Conservation (phyloP, 2,888 invertebrate species). For the Eilema depressum region DNA sequence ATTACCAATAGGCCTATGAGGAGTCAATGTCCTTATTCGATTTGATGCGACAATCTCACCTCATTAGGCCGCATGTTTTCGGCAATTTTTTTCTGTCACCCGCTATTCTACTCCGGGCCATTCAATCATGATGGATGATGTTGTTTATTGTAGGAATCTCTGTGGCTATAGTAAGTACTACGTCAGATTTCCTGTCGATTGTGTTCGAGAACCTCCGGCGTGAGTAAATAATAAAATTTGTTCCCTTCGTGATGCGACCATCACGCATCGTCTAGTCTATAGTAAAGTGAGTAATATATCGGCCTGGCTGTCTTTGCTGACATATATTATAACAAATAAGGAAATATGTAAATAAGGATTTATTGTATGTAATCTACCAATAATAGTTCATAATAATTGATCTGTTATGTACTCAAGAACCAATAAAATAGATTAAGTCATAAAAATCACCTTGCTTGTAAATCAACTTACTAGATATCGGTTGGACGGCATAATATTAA, state of each 20-base stretch:
- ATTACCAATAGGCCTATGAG: background rate
- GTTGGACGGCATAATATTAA: background rate
- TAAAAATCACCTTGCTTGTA: background rate
- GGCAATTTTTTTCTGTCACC: background rate
- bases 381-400: background rate
- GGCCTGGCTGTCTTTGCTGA: background rate
- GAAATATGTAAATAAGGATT: background rate
- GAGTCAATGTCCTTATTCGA: background rate
- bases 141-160: constrained; percentile 3
- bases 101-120: background rate
- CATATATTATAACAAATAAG: too few relatives aligned
- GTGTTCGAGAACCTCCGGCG: background rate
- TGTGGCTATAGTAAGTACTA: background rate
- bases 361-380: background rate
- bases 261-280: background rate
- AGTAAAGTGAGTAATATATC: background rate
- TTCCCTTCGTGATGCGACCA: background rate
- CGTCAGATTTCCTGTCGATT: constrained; percentile 2
- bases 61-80: background rate
- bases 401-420: background rate
- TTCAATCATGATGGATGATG: constrained; percentile 16
- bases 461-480: background rate
- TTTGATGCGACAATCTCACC: background rate
- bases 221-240: constrained; percentile 2
- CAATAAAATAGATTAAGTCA: background rate